These are phyloP conservation scores for Onychorhynchus coronatus DNA, from an alignment of 2,113 vertebrate genomes.

Conservation along the genomic window DNA sequence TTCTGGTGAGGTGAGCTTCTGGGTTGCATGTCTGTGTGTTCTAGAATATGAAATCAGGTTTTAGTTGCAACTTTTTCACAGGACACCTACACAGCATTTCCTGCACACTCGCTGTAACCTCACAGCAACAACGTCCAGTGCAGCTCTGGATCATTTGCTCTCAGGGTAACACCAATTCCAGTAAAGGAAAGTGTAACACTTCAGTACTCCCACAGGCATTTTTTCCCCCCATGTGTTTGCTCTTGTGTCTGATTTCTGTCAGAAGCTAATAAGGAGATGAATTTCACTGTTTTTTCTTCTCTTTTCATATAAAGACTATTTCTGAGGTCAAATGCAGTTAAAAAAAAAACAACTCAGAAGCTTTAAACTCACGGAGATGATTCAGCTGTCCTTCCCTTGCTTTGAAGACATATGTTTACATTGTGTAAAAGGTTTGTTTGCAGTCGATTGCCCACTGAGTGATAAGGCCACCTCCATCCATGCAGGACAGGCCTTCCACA, in stretches of 20 bases:
- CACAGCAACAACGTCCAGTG: not conserved
- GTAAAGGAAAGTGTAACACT: not conserved
- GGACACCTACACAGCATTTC: not conserved
- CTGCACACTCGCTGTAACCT: not conserved
- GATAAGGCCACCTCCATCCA: not conserved
- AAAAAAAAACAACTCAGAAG: not conserved
- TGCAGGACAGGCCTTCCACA: not conserved
- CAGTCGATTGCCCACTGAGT: not conserved
- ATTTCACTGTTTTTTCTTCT: not conserved
- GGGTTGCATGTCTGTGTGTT: not conserved
- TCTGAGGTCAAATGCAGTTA: not conserved
- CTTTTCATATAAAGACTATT: not conserved
- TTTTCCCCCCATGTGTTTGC: not conserved
- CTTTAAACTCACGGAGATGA: not conserved
- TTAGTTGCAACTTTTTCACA: not conserved
- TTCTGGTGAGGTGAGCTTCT: not conserved
- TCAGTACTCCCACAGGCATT: not conserved
- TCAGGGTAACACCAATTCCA: not conserved
- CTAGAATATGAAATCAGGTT: not conserved
- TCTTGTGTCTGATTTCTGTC: not conserved
- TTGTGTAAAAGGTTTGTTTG: not conserved
- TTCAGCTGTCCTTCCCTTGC: not conserved
- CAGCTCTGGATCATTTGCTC: not conserved
- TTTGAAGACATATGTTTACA: not conserved
- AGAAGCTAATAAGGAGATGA: not conserved